Evolutionary conservation across 2,113 vertebrate genomes (phyloP).

Genomic region (Rhabdornis inornatus): DNA sequence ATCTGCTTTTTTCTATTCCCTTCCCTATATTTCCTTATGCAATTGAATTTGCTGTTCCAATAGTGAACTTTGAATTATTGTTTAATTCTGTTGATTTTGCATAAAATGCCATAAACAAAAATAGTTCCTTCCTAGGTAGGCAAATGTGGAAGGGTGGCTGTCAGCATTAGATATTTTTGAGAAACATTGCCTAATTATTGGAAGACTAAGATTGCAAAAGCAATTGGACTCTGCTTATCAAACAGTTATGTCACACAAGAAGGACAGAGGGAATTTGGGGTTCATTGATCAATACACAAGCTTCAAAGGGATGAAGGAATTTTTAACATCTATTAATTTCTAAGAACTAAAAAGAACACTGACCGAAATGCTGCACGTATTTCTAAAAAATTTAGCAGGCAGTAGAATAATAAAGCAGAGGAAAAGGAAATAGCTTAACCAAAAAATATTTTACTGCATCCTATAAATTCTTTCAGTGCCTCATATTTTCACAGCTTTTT

Average conservation of each 20-base stretch:
- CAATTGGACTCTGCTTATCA: background rate
- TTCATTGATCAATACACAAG: background rate
- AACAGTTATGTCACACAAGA: background rate
- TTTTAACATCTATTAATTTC: background rate
- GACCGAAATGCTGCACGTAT: background rate
- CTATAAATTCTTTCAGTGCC: background rate
- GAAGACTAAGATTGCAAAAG: background rate
- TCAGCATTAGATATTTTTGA: background rate
- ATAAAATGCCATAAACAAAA: background rate
- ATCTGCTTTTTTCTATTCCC: background rate
- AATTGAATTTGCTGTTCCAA: background rate
- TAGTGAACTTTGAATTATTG: background rate
- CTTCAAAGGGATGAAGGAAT: background rate
- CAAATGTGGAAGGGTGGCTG: background rate
- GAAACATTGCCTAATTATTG: background rate
- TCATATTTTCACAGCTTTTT: background rate
- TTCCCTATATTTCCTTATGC: background rate
- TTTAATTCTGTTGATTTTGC: background rate
- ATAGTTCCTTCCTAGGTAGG: background rate
- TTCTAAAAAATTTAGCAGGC: background rate
- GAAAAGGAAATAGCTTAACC: background rate
- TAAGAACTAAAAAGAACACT: background rate
- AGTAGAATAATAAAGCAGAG: background rate
- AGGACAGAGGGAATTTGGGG: background rate
- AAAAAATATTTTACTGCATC: background rate